A percentile compares a stretch with the other conserved stretches of the same genome.
Conservation (phyloP, 2,888 invertebrate genomes). For the Acronicta psi region DNA sequence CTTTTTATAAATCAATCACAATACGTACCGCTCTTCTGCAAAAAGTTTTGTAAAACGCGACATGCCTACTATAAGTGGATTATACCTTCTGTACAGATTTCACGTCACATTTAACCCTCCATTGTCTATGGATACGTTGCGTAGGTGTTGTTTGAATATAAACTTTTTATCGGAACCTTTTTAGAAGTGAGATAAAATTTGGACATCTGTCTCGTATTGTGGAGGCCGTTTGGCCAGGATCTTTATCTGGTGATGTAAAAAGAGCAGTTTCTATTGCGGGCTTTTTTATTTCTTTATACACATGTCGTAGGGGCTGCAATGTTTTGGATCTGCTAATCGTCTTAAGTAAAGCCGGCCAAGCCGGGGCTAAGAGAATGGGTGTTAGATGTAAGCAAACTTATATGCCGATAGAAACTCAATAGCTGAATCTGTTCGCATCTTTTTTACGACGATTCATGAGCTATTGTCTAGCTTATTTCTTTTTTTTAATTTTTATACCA, state of each 20-base stretch:
- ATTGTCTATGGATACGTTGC: slow-evolving; percentile 79
- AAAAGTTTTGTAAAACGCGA: slow-evolving; percentile 76
- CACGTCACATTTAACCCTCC: slow-evolving; percentile 83
- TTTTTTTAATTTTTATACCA: too few relatives aligned
- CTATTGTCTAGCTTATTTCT: too few relatives aligned
- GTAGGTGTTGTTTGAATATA: slow-evolving; percentile 80
- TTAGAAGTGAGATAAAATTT: slow-evolving; percentile 71
- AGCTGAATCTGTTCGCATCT: neutral
- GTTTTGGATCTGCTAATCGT: slow-evolving; percentile 50
- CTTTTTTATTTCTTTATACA: slow-evolving; percentile 32
- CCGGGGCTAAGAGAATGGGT: slow-evolving; percentile 37
- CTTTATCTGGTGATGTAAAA: slow-evolving; percentile 69
- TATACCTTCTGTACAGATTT: slow-evolving; percentile 82
- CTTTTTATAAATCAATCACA: slow-evolving; percentile 86
- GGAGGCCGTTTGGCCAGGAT: slow-evolving; percentile 67
- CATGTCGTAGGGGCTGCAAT: slow-evolving; percentile 47
- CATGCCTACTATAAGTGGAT: slow-evolving; percentile 86
- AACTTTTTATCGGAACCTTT: slow-evolving; percentile 73
- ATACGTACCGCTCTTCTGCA: slow-evolving; percentile 61
- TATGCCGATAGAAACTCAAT: slow-evolving; percentile 18
- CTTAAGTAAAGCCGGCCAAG: slow-evolving; percentile 39
- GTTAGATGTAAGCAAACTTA: slow-evolving; percentile 34
- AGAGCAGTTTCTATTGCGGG: slow-evolving; percentile 66
- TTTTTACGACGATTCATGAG: neutral
- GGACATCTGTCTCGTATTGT: slow-evolving; percentile 84